Evolutionary conservation across 2,113 vertebrate genomes (phyloP).

Genomic region (Pycnonotus jocosus): DNA sequence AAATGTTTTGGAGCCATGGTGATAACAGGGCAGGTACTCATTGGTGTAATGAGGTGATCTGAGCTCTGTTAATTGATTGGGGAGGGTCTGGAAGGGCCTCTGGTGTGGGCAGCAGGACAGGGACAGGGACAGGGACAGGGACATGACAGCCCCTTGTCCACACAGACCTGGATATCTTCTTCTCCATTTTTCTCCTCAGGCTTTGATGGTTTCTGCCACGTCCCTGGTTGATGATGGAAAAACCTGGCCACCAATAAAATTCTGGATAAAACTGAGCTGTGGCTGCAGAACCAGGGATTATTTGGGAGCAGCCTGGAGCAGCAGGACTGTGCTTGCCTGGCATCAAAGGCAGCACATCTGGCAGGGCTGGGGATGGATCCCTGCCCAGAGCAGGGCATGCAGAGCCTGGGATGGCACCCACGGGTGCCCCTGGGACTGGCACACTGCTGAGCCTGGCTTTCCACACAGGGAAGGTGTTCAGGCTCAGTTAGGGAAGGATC

Average conservation of each 20-base stretch:
- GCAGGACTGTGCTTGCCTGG: background rate
- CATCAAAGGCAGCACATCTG: background rate
- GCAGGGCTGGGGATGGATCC: background rate
- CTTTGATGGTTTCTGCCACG: background rate
- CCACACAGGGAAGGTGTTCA: background rate
- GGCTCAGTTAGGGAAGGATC: background rate
- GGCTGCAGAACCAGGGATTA: background rate
- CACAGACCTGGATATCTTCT: background rate
- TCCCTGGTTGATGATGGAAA: background rate
- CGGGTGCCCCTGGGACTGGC: background rate
- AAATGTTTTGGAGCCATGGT: background rate
- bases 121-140: background rate
- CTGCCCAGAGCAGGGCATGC: fast-evolving
- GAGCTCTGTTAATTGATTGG: background rate
- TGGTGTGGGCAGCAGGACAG: background rate
- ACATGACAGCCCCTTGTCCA: background rate
- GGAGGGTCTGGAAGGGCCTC: background rate
- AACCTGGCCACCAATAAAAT: background rate
- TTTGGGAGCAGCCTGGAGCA: background rate
- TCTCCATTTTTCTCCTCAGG: background rate
- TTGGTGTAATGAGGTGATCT: background rate
- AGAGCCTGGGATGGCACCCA: background rate
- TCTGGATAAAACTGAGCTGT: background rate
- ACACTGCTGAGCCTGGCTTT: fast-evolving
- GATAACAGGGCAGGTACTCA: background rate